These are phyloP conservation scores for Agapornis canus DNA, from an alignment of 2,797 vertebrate genomes.

Conservation along the genomic window DNA sequence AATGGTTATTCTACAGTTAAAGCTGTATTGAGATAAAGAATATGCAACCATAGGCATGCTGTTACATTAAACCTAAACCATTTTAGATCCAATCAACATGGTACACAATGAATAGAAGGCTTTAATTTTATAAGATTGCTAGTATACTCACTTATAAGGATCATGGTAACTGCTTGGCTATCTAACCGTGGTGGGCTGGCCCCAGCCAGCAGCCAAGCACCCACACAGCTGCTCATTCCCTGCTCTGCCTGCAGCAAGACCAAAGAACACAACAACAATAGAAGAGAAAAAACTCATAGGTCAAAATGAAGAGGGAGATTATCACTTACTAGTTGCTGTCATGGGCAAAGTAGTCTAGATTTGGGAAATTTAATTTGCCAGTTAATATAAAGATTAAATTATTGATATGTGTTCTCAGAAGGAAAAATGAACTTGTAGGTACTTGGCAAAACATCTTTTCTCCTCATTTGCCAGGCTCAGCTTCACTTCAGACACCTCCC, in stretches of 20 bases:
- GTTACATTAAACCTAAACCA: background rate
- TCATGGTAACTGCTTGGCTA: background rate
- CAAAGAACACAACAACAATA: background rate
- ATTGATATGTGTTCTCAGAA: background rate
- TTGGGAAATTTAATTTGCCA: background rate
- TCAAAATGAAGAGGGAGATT: background rate
- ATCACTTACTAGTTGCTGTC: background rate
- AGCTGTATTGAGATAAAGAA: background rate
- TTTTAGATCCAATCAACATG: accelerated
- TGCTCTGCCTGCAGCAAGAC: accelerated
- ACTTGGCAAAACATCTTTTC: background rate
- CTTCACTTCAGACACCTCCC: background rate
- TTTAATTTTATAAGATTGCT: background rate
- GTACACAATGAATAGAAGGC: background rate
- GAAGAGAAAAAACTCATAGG: background rate
- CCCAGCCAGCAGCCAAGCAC: background rate
- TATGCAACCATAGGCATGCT: accelerated
- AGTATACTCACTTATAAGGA: background rate
- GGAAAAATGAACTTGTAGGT: background rate
- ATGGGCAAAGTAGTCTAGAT: background rate
- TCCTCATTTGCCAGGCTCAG: background rate
- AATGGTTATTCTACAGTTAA: background rate
- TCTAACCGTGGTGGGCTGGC: background rate
- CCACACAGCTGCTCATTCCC: accelerated
- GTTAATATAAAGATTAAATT: background rate